Evolutionary conservation across 2,113 vertebrate genomes (phyloP).

Genomic region (Tursiops truncatus): DNA sequence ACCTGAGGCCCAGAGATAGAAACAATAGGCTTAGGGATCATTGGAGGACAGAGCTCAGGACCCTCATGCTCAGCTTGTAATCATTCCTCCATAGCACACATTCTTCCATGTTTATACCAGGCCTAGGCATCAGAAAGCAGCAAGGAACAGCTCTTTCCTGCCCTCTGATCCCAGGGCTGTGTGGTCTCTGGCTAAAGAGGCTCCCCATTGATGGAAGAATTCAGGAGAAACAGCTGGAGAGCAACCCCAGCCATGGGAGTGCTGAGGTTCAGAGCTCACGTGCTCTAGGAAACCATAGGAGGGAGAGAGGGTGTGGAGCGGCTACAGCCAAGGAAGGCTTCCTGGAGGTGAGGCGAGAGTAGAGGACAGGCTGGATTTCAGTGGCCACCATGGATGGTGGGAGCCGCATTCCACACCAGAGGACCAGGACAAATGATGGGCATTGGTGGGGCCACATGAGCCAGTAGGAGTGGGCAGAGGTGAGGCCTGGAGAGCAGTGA

Average conservation of each 20-base stretch:
- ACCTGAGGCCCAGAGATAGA: background rate
- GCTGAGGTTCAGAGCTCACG: background rate
- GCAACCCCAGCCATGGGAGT: background rate
- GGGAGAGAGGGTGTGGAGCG: background rate
- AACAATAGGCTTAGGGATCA: background rate
- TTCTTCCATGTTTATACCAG: background rate
- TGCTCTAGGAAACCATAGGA: background rate
- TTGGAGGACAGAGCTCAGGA: background rate
- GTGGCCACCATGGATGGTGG: background rate
- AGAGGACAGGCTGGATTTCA: background rate
- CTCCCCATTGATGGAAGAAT: background rate
- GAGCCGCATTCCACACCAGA: background rate
- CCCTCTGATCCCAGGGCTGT: background rate
- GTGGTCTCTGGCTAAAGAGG: background rate
- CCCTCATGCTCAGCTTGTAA: background rate
- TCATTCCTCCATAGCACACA: fast-evolving
- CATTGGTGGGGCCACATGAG: no score
- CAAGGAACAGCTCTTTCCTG: background rate
- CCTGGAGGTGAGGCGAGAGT: background rate
- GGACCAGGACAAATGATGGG: background rate
- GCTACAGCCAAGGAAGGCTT: background rate
- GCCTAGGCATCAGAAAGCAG: no score
- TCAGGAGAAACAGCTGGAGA: background rate
- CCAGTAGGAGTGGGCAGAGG: background rate
- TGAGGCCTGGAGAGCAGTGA: background rate